Conservation (phyloP, 2,888 invertebrate genomes). For the Drosophila diplacantha region DNA sequence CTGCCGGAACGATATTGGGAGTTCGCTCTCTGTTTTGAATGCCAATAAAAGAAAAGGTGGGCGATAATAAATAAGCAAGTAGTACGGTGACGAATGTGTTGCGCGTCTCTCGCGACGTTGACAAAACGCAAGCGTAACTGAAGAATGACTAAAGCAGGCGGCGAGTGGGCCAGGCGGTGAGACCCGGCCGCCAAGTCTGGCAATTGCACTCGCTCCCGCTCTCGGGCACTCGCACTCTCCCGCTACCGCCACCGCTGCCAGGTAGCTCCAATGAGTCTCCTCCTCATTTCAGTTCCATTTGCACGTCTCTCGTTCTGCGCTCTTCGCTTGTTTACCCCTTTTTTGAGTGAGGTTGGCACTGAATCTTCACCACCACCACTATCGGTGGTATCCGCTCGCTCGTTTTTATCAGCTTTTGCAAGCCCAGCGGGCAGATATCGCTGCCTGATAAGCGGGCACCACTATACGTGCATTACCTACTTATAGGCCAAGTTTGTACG, state of each 20-base stretch:
- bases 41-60: constrained; percentile 41
- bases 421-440: constrained; percentile 57
- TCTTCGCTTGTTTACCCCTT: constrained; percentile 40
- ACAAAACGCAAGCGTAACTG: constrained; percentile 71
- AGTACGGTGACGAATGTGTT: constrained; percentile 25
- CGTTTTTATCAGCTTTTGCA: constrained; percentile 69
- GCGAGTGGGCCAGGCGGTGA: constrained; percentile 55
- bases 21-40: constrained; percentile 31
- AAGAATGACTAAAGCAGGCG: constrained; percentile 70
- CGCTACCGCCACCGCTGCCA: constrained; percentile 1
- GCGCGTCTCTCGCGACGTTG: constrained; percentile 69
- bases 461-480: constrained; percentile 43
- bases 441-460: constrained; percentile 48
- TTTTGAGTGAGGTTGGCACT: constrained; percentile 36
- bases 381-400: constrained; percentile 6
- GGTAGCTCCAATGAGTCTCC: constrained; percentile 57
- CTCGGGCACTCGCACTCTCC: constrained; percentile 30
- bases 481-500: constrained; percentile 58
- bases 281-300: constrained; percentile 42
- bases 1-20: constrained; percentile 14
- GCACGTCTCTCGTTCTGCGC: constrained; percentile 31
- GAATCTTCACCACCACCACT: constrained; percentile 2
- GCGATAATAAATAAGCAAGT: constrained; percentile 28
- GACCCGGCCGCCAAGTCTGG: constrained; percentile 45
- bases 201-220: constrained; percentile 49